These are phyloP conservation scores for Labia minor DNA, from an alignment of 2,888 invertebrate genomes.

Conservation along the genomic window DNA sequence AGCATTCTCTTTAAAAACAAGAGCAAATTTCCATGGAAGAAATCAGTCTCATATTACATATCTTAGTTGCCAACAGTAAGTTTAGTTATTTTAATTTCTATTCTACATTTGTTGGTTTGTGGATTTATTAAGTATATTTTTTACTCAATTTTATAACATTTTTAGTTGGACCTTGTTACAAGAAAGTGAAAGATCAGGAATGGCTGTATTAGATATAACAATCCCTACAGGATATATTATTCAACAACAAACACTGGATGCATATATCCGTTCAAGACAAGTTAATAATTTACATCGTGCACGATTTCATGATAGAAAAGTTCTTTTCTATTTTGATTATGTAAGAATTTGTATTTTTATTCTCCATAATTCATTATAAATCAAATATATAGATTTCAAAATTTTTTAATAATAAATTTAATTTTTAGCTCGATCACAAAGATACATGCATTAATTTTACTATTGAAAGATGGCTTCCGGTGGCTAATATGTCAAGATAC, in stretches of 20 bases:
- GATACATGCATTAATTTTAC: constrained; percentile 86
- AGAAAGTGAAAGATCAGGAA: constrained; percentile 74
- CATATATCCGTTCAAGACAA: constrained; percentile 66
- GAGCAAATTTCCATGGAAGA: constrained; percentile 69
- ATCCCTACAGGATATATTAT: constrained; percentile 86
- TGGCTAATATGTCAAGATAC: constrained; percentile 91
- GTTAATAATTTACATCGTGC: constrained; percentile 78
- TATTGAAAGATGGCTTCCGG: constrained; percentile 88
- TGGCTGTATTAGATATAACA: constrained; percentile 76
- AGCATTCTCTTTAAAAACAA: constrained; percentile 68
- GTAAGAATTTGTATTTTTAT: constrained; percentile 49
- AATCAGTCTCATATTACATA: constrained; percentile 90
- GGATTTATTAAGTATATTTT: not conserved
- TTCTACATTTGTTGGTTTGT: not conserved
- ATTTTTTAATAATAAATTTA: constrained; percentile 1
- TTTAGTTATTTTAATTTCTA: no score
- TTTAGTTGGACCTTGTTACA: constrained; percentile 63
- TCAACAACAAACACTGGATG: constrained; percentile 79
- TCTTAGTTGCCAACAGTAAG: constrained; percentile 72
- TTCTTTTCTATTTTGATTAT: constrained; percentile 86
- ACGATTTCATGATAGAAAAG: constrained; percentile 66
- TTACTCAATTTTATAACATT: constrained; percentile 27
- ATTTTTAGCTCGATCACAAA: constrained; percentile 62
- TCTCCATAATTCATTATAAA: constrained; percentile 5
- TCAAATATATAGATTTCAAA: no score